Evolutionary conservation across 2,113 vertebrate genomes (phyloP).

Genomic region (Gymnocephalus cernua): DNA sequence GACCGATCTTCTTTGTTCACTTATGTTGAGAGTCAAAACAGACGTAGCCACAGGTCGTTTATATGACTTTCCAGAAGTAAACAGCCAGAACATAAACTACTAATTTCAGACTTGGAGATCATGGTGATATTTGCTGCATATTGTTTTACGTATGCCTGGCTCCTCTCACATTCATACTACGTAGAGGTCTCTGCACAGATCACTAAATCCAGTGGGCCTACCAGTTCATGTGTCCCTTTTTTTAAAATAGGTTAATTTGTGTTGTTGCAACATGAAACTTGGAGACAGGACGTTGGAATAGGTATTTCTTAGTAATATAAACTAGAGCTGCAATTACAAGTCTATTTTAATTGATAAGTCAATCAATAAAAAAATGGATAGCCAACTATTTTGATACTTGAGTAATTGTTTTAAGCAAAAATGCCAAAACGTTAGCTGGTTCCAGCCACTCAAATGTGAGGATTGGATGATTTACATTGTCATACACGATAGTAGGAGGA

Average conservation of each 20-base stretch:
- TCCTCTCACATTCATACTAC: background rate
- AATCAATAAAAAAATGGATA: background rate
- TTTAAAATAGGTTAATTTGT: background rate
- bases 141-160: background rate
- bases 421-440: no score
- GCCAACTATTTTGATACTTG: background rate
- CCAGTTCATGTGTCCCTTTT: background rate
- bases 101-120: constrained; percentile 13
- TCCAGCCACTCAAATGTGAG: background rate
- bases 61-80: background rate
- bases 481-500: background rate
- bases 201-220: background rate
- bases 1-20: constrained; percentile 43
- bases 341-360: background rate
- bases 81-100: constrained; percentile 12
- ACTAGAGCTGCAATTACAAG: background rate
- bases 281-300: background rate
- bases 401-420: background rate
- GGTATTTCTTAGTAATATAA: background rate
- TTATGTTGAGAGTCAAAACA: constrained; percentile 30
- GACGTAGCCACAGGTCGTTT: constrained; percentile 38
- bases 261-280: background rate
- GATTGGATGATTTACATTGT: background rate
- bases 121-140: constrained; percentile 1
- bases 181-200: background rate